Base-by-base conservation (phyloP, 2,888 invertebrate genomes). In the Labia minor region DNA sequence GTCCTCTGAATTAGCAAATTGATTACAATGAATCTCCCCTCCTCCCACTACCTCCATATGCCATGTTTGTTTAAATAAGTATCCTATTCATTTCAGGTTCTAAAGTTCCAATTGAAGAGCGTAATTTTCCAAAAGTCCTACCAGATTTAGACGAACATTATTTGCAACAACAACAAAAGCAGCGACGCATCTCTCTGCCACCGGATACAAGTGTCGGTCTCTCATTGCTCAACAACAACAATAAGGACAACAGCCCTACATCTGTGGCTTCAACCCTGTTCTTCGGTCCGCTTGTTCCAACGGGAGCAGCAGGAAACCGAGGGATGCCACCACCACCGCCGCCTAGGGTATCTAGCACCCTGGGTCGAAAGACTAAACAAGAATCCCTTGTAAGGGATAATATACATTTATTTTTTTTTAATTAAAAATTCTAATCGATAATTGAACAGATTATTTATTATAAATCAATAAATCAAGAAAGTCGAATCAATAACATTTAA, bases 71-170 rank as follows among this genome's bases (percentile, higher is more conserved):
- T n/a, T n/a, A n/a, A n/a, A n/a, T n/a, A n/a, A n/a, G n/a, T n/a
- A n/a, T n/a, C n/a, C n/a, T n/a, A n/a, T n/a, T n/a, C n/a, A n/a
- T 26, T 26, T 26, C 69, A 85, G 88, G 66, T 76, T 75, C 0
- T 66, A 71, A 67, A 72, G 76, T 14, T 77, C 80, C 1, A 76
- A 78, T 92, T 62, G 87, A 88, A 75, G 81, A 87, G 68, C 80
- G 89, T 71, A 92, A 91, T 75, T 92, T 87, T 74, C 92, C 92
- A 0, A 92, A 92, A 81, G 92, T 92, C 1, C 75, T 92, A 33
- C 92, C 92, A n/a, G 90, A 90, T 76, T 83, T 88, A 10, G 66
- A 65, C 4, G 33, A 63, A 14, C 69, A 49, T n/a, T 49, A 49
- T 16, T 3, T 11, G 14, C 49, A 49, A 49, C 49, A 49, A 67